Percentiles rank a stretch among this genome's conserved stretches.
phyloP scores from a whole-genome alignment of 1,140 invertebrate genomes.

The Sarcophaga bullata region DNA sequence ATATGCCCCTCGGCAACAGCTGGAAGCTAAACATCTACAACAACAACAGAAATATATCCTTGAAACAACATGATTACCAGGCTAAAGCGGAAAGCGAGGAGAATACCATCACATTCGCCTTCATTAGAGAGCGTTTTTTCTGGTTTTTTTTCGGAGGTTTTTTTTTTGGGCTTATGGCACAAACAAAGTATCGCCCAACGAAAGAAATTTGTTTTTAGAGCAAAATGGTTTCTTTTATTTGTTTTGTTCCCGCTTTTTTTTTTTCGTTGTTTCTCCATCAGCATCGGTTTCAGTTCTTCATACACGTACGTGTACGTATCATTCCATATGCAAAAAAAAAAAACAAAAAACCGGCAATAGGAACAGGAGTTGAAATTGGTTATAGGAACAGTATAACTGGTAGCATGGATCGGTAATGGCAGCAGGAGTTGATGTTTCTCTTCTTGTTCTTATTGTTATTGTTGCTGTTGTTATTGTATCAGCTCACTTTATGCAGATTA shows the following conservation, averaged over 20 bases:
- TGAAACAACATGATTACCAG: not conserved
- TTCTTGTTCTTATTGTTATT: not conserved
- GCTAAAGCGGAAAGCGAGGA: not conserved
- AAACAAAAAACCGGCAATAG: not conserved
- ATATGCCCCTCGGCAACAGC: constrained; percentile 34
- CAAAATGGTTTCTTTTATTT: constrained; percentile 42
- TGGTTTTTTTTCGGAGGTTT: not conserved
- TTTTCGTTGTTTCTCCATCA: constrained; percentile 15
- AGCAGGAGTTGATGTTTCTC: not conserved
- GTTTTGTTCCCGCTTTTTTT: not conserved
- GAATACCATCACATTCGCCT: not conserved
- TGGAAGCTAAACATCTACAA: not conserved
- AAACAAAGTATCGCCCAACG: constrained; percentile 35
- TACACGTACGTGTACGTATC: not conserved
- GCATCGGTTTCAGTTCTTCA: constrained; percentile 2
- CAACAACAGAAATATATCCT: not conserved
- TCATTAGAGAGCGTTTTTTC: constrained; percentile 3
- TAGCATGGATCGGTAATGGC: not conserved
- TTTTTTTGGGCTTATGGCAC: not conserved
- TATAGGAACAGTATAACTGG: too few species aligned
- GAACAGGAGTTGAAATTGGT: not conserved
- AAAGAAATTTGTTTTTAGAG: constrained; percentile 41
- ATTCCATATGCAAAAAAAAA: not conserved
- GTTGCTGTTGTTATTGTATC: not conserved
- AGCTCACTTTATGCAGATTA: constrained; percentile 57